Percentiles rank a stretch among this genome's conserved stretches.
phyloP scores from a whole-genome alignment of 2,797 vertebrate species.

The Rhynchonycteris naso region DNA sequence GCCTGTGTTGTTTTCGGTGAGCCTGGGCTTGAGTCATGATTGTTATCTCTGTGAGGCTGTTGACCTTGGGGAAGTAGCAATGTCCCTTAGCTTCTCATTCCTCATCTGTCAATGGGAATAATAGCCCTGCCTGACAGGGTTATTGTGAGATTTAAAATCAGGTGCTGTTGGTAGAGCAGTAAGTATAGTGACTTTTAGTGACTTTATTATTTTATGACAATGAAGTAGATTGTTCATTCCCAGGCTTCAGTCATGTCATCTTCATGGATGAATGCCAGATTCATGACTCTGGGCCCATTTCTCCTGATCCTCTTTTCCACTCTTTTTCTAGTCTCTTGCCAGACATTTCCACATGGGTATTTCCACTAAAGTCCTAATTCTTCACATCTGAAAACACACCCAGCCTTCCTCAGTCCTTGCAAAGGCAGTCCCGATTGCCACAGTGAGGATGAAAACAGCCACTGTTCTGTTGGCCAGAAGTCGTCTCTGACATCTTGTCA shows the following conservation, averaged over 20 bases:
- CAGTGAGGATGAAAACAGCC: background rate
- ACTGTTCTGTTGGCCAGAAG: rapidly evolving
- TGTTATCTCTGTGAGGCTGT: background rate
- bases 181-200: background rate
- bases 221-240: background rate
- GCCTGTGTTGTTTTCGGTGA: background rate
- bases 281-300: background rate
- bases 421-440: background rate
- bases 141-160: background rate
- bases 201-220: background rate
- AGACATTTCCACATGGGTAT: background rate
- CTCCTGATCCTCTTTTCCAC: background rate
- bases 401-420: background rate
- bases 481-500: background rate
- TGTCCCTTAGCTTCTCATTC: background rate
- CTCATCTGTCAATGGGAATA: background rate
- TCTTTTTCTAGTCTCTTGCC: background rate
- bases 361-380: background rate
- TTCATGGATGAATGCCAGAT: rapidly evolving
- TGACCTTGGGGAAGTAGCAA: background rate
- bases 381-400: background rate
- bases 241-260: background rate
- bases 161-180: background rate
- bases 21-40: background rate
- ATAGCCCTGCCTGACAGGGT: background rate